Percentiles rank a stretch among this genome's conserved stretches.
Evolutionary conservation across 2,888 invertebrate species (phyloP).

Genomic region (Heliconius ethilla): DNA sequence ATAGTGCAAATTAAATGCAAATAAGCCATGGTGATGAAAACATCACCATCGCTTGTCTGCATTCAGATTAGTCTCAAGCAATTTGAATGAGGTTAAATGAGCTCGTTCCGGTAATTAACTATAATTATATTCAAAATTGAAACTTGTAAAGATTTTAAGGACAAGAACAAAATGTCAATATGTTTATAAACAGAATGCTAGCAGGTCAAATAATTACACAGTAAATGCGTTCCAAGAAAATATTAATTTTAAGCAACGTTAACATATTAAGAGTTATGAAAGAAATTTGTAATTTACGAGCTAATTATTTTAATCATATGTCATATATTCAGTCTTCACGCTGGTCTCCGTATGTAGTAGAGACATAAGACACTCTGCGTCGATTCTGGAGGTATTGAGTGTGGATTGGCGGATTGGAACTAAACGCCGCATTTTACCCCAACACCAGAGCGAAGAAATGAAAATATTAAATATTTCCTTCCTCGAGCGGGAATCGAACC

Average conservation of each 20-base stretch:
- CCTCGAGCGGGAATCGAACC: too few species aligned
- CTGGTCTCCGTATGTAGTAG: too few species aligned
- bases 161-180: slow-evolving; percentile 41
- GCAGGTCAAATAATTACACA: slow-evolving; percentile 40
- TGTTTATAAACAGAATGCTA: slow-evolving; percentile 44
- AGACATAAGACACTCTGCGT: too few species aligned
- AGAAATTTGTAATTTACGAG: background rate
- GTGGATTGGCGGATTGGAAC: too few species aligned
- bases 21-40: too few species aligned
- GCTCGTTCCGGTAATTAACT: slow-evolving; percentile 4
- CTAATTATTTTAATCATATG: background rate
- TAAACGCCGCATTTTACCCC: too few species aligned
- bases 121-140: slow-evolving; percentile 26
- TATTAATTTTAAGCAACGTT: background rate
- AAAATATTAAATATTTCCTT: too few species aligned
- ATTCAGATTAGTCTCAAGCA: background rate
- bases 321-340: background rate
- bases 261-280: background rate
- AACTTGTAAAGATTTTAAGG: slow-evolving; percentile 24
- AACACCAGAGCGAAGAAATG: too few species aligned
- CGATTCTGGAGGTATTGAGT: too few species aligned
- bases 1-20: too few species aligned
- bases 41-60: background rate
- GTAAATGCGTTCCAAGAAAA: slow-evolving; percentile 20
- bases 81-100: background rate